These are phyloP conservation scores for Tachina lurida DNA, from an alignment of 2,888 invertebrate species.

Conservation along the genomic window DNA sequence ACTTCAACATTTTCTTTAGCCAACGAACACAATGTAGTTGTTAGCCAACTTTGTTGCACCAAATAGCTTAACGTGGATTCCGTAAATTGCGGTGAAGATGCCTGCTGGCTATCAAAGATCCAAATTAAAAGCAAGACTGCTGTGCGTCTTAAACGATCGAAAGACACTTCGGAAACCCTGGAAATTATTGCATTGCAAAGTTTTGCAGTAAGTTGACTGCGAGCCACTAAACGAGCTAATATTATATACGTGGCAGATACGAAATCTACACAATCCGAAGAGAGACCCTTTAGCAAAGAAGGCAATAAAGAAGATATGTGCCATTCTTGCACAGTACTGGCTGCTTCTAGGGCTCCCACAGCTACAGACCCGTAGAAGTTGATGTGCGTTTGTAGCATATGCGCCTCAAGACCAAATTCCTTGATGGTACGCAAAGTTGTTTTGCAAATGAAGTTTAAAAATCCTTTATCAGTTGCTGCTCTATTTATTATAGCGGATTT, in stretches of 20 bases:
- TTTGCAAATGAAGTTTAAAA: conserved; percentile 86
- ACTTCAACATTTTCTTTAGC: conserved; percentile 85
- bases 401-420: conserved; percentile 85
- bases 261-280: conserved; percentile 87
- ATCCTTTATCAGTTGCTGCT: conserved; percentile 86
- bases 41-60: conserved; percentile 83
- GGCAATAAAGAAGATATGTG: conserved; percentile 89
- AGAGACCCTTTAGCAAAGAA: conserved; percentile 88
- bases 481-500: conserved; percentile 89
- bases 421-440: conserved; percentile 85
- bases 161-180: conserved; percentile 84
- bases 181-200: conserved; percentile 86
- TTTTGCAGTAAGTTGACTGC: conserved; percentile 85
- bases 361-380: conserved; percentile 91
- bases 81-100: conserved; percentile 84
- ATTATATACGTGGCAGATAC: conserved; percentile 90
- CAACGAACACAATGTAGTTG: conserved; percentile 84
- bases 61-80: conserved; percentile 84
- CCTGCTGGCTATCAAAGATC: conserved; percentile 87
- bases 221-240: conserved; percentile 87
- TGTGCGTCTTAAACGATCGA: conserved; percentile 85
- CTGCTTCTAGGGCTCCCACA: conserved; percentile 87
- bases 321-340: conserved; percentile 84
- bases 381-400: conserved; percentile 87
- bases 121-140: conserved; percentile 87